Percentiles rank a stretch among this genome's conserved stretches.
phyloP scores from a whole-genome alignment of 2,888 invertebrate genomes.

The Ormyrus pomaceus region DNA sequence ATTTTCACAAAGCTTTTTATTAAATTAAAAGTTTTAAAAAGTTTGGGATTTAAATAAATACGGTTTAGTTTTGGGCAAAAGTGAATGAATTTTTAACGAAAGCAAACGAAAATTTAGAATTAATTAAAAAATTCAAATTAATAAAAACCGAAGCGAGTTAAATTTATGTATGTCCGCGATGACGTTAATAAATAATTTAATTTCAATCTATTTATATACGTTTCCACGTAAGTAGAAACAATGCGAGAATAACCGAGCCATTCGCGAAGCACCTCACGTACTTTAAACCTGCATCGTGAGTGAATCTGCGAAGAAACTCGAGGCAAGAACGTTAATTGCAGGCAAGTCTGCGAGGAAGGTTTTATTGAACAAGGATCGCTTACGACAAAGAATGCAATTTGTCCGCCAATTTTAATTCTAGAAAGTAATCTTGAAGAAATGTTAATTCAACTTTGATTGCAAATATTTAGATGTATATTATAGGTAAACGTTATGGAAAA shows the following conservation, averaged over 20 bases:
- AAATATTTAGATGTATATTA: neutral
- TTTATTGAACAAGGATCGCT: neutral
- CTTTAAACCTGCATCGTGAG: neutral
- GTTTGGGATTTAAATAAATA: no score
- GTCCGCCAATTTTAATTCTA: neutral
- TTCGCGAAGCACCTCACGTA: constrained; percentile 32
- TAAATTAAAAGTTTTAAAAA: no score
- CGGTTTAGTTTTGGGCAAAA: neutral
- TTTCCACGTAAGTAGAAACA: neutral
- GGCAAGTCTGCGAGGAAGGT: constrained; percentile 2
- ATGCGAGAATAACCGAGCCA: neutral
- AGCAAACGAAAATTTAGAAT: no score
- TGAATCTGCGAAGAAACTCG: constrained; percentile 8
- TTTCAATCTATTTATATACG: no score
- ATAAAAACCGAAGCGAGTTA: neutral
- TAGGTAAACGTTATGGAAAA: neutral
- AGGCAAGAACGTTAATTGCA: neutral
- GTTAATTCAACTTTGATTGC: constrained; percentile 16
- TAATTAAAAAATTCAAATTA: neutral
- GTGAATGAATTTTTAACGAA: no score
- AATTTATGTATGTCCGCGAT: neutral
- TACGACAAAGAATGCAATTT: no score
- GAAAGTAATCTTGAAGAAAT: neutral
- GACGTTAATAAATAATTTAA: no score
- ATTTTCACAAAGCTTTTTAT: no score